These are phyloP conservation scores for Sinohyriopsis cumingii DNA, from an alignment of 2,888 invertebrate genomes.

Conservation along the genomic window DNA sequence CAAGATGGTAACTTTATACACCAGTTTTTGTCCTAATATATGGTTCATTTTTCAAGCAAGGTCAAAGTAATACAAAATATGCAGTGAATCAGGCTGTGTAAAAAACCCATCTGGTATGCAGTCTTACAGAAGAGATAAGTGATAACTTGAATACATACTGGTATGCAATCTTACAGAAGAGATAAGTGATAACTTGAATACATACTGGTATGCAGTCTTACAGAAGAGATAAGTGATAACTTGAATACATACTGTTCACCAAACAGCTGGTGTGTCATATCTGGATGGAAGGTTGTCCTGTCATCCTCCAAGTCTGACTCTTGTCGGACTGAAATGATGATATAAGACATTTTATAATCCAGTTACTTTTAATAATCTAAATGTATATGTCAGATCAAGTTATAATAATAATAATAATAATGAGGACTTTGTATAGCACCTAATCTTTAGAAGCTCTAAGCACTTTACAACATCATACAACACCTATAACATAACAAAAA, in stretches of 20 bases:
- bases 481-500: no score
- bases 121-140: not conserved
- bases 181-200: slow-evolving; percentile 3
- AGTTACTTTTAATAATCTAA: not conserved
- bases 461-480: no score
- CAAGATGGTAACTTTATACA: no score
- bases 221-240: not conserved
- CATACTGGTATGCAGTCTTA: slow-evolving; percentile 34
- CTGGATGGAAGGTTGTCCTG: slow-evolving; percentile 62
- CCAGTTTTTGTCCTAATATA: no score
- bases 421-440: no score
- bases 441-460: no score
- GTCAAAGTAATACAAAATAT: no score
- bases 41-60: no score
- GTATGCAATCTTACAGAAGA: not conserved
- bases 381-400: no score
- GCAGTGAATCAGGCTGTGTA: no score
- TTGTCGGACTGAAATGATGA: slow-evolving; percentile 58
- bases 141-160: slow-evolving; percentile 53
- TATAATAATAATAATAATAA: no score
- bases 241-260: slow-evolving; percentile 67
- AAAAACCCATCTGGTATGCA: not conserved
- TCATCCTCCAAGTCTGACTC: slow-evolving; percentile 63
- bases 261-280: slow-evolving; percentile 72
- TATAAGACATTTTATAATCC: not conserved